Evolutionary conservation across 2,797 vertebrate genomes (phyloP), one percentile per base, ranked within the genome.

Genomic region (Oryzias sinensis): DNA sequence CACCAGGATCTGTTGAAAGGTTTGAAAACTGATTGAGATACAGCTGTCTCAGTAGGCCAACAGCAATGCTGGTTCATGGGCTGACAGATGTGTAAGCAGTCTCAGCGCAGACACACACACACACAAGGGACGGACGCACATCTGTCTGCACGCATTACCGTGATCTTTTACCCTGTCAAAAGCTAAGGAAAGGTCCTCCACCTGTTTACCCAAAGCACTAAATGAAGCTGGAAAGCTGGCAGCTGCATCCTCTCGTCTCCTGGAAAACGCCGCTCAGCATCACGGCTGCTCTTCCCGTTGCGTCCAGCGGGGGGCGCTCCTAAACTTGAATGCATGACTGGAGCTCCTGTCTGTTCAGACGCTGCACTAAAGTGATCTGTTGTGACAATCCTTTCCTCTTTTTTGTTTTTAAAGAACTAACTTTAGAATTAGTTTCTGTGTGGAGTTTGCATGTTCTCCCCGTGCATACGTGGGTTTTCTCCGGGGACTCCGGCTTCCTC

Each of bases 221-320:
- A 63, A 68, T 22, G 20, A 62, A 24, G 49, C 20, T 3, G 18
- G 50, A 43, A 16, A 43, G 44, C 43, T 43, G 43, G 17, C 16
- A n/a, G 15, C 43, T 9, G 25, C 20, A 11, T 40, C 40, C n/a
- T 11, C 5, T 22, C 20, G 20, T 22, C 45, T 46, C 17, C 55
- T 55, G 59, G 56, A 53, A 47, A 49, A 7, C 27, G 3, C 8
- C 8, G 29, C 29, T 37, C 33, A 37, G 33, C 9, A 37, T 40
- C 37, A 17, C 7, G 0, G 14, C 2, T 74, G 82, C 61, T 83
- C 59, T 81, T 76, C 71, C 62, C 9, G 33, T 6, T 33, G 17
- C 29, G 53, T 16, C 47, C 89, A 88, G 80, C 84, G 86, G 87
- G 83, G 57, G 81, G 22, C 66, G 74, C 81, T 83, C 41, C 72